These are phyloP conservation scores for Epizoanthus illoricatus DNA, from an alignment of 92 coral and sea anemone species.

Conservation along the genomic window DNA sequence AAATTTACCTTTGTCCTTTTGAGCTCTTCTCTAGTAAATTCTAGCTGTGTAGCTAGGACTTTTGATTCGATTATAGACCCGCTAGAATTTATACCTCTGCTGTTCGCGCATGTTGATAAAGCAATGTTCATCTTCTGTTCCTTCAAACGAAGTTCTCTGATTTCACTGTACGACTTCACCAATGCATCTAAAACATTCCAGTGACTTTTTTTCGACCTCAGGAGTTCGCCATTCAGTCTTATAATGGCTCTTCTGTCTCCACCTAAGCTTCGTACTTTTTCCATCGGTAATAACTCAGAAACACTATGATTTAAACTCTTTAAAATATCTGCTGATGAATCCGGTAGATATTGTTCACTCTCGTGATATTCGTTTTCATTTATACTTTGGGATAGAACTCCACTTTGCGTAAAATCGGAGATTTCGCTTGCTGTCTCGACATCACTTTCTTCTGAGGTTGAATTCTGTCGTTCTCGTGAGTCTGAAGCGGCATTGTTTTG, in stretches of 20 bases:
- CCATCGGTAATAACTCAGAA: constrained; percentile 19
- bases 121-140: constrained; percentile 59
- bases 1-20: constrained; percentile 58
- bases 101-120: constrained; percentile 4
- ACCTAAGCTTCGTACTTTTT: constrained; percentile 41
- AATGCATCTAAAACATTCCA: constrained; percentile 83
- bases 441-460: constrained; percentile 10
- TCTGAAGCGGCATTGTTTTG: not conserved
- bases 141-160: constrained; percentile 63
- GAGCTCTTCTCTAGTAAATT: constrained; percentile 61
- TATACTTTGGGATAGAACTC: not conserved
- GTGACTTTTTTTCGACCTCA: constrained; percentile 67
- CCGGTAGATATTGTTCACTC: not conserved
- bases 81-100: not conserved
- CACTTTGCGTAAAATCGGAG: not conserved
- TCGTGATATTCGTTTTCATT: constrained; percentile 3
- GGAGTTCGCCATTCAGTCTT: constrained; percentile 72
- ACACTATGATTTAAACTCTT: constrained; percentile 16
- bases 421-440: constrained; percentile 1
- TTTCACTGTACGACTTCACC: constrained; percentile 65
- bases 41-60: constrained; percentile 53
- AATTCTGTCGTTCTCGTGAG: not conserved
- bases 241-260: constrained; percentile 80
- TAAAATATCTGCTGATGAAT: constrained; percentile 30
- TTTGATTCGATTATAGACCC: constrained; percentile 4